Evolutionary conservation across 1,140 invertebrate species (phyloP), one percentile per base, ranked within the genome.

Genomic region (Drosophila subpulchrella): DNA sequence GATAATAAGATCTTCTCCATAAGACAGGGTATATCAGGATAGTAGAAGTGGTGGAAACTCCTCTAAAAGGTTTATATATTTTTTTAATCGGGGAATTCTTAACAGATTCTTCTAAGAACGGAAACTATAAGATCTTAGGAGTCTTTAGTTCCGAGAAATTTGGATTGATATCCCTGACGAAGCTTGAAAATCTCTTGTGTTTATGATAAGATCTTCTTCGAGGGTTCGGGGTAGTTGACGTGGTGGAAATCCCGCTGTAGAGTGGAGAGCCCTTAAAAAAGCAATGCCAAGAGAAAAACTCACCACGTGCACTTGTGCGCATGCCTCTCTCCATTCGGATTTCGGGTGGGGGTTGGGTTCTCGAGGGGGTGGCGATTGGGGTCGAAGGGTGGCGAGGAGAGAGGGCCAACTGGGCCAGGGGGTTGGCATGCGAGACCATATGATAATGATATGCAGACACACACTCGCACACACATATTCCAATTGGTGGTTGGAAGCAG

Each of bases 241-340:
- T 58, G 68, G 53, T 71, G 68, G 44, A 58, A 34, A 71, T n/a
- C 30, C 7, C 34, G 4, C 20, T 34, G 8, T 10, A 5, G 27
- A 2, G 5, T 15, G 32, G 44, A 71, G 66, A 57, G 12, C 53
- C 65, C 51, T 41, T 70, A 48, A 57, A 10, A 36, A 47, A 30
- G 38, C 32, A 51, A 73, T 44, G 38, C 67, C 54, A 46, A 53
- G 32, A 0, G 20, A 27, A 42, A 5, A 56, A 78, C 65, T 80
- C 80, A 88, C 80, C 84, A 77, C 84, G 63, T 55, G 46, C 81
- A 84, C 85, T 89, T 84, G 84, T 89, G 84, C 84, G 84, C 84
- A 89, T 84, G 84, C 48, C 78, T 42, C 55, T 42, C 47, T 67
- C 20, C 10, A 58, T 30, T 17, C 32, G 32, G 11, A 20, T 20